A percentile compares a stretch with the other conserved stretches of the same genome.
Conservation (phyloP, 1,140 invertebrate species). For the Carposina sasakii region DNA sequence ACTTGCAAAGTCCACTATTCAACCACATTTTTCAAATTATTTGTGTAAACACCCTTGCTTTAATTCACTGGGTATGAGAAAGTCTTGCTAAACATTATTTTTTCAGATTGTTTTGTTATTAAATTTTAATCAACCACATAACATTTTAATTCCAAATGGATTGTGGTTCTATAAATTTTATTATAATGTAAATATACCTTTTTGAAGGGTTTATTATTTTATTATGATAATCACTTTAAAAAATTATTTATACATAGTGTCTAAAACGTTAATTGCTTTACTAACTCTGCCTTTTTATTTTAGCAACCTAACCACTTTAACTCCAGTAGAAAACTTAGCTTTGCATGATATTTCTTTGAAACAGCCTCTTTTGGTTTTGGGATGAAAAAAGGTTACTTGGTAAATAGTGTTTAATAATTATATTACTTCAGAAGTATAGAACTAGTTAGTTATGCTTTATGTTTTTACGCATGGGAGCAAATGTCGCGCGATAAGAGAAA, state of each 20-base stretch:
- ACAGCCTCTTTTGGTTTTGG: slow-evolving; percentile 70
- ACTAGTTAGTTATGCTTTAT: no score
- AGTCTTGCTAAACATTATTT: slow-evolving; percentile 16
- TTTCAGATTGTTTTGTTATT: background rate
- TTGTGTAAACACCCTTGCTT: slow-evolving; percentile 47
- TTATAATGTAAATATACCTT: no score
- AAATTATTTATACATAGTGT: background rate
- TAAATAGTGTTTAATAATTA: no score
- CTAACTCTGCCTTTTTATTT: background rate
- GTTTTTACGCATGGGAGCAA: no score
- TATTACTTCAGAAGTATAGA: no score
- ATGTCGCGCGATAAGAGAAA: no score
- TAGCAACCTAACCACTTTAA: background rate
- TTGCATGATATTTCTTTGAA: slow-evolving; percentile 63
- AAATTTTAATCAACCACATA: no score
- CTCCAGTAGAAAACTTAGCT: slow-evolving; percentile 22
- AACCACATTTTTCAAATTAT: slow-evolving; percentile 33
- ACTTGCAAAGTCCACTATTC: slow-evolving; percentile 26
- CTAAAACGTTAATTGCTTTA: background rate
- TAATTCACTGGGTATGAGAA: slow-evolving; percentile 36
- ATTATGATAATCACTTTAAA: no score
- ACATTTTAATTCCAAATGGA: no score
- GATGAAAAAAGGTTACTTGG: no score
- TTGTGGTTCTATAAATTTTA: no score
- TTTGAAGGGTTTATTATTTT: no score